Evolutionary conservation across 2,888 invertebrate genomes (phyloP).

Genomic region (Drosophila neutralis): DNA sequence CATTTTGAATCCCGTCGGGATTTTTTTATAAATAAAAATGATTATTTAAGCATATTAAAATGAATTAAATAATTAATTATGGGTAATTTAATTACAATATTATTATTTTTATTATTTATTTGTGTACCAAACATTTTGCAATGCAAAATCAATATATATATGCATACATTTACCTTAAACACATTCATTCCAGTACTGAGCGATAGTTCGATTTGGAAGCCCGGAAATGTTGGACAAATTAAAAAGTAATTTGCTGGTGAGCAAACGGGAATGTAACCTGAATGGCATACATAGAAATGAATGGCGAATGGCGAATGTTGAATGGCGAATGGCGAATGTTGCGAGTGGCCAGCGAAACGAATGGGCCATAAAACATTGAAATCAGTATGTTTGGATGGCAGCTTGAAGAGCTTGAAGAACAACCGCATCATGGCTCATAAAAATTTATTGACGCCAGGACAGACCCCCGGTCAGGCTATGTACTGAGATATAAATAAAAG

Average conservation of each 20-base stretch:
- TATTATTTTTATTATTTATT: too few relatives aligned
- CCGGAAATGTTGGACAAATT: conserved; percentile 48
- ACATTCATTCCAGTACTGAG: not conserved
- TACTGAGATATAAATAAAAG: conserved; percentile 77
- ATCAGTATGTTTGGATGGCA: conserved; percentile 69
- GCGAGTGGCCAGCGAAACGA: conserved; percentile 56
- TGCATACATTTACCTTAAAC: not conserved
- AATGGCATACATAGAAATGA: conserved; percentile 63
- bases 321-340: conserved; percentile 48
- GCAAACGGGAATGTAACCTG: conserved; percentile 54
- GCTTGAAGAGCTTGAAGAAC: conserved; percentile 70
- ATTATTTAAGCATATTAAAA: not conserved
- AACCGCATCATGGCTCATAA: conserved; percentile 78
- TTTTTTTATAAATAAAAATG: not conserved
- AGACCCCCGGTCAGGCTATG: conserved; percentile 43
- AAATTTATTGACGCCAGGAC: conserved; percentile 79
- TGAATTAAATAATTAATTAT: too few relatives aligned
- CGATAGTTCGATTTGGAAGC: conserved; percentile 1
- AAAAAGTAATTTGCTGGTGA: conserved; percentile 68
- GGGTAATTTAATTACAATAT: too few relatives aligned
- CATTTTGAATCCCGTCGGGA: not conserved
- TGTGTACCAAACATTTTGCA: not conserved
- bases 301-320: conserved; percentile 48
- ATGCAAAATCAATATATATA: not conserved
- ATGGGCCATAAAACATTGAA: conserved; percentile 74